Evolutionary conservation across 1,140 invertebrate species (phyloP), one percentile per base, ranked within the genome.

Genomic region (Conus betulinus): DNA sequence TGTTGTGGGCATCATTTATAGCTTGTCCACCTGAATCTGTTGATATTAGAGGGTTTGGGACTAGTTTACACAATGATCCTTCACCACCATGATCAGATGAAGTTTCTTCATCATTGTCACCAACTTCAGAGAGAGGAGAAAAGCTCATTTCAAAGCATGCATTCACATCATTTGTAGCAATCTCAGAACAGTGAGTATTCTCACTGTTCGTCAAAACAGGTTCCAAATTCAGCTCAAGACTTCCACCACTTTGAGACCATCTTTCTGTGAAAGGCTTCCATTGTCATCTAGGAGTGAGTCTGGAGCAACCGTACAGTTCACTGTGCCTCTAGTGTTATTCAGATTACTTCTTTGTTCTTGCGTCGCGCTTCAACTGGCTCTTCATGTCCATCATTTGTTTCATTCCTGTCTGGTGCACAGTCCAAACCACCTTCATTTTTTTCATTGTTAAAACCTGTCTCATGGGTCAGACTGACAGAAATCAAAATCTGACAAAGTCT

Each of bases 111-210:
- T 84, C 82, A 17, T 8, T 63, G 53, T 25, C 53, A 63, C 20
- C 17, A 5, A 51, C 55, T 25, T 89, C 76, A 63, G 67, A 88
- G 87, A 88, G 74, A 25, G 85, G 85, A 79, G 85, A 87, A 25
- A 87, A 79, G 74, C 85, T 78, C 71, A 87, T 25, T 25, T 87
- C 85, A 57, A 87, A 87, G 25, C 85, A 87, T 0, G 63, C 71
- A 27, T 55, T 52, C 5, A 76, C 15, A 71, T 57, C 53, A 25
- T 57, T 23, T 7, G 20, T 23, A 71, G 67, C 67, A 71, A 20
- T 71, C 67, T 71, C 67, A 23, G 67, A n/a, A 71, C 67, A 71
- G 67, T 71, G 17, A 71, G 20, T n/a, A 4, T 71, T 23, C 5
- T 71, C 20, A 6, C 20, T 23, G 20, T 23, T 23, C 23, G 20